These are phyloP conservation scores for Mercenaria mercenaria DNA, from an alignment of 1,140 invertebrate species.

Conservation along the genomic window DNA sequence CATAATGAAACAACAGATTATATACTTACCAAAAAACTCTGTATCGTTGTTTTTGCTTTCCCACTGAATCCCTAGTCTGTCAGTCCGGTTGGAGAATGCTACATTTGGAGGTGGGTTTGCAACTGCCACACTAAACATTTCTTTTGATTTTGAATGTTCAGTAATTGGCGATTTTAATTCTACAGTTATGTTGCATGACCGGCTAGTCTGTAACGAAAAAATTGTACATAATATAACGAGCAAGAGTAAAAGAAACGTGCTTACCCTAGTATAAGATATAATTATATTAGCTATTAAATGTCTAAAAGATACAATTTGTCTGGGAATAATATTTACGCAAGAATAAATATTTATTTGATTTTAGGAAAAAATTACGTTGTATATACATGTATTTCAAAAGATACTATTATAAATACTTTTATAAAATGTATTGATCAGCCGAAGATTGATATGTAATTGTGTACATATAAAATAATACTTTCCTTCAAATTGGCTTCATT, in stretches of 20 bases:
- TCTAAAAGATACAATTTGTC: no score
- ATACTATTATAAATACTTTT: no score
- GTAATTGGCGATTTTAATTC: not conserved
- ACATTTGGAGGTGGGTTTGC: not conserved
- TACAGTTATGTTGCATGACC: not conserved
- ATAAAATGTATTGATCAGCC: not conserved
- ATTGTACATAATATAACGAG: no score
- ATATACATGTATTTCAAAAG: no score
- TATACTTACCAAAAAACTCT: slow-evolving; percentile 15
- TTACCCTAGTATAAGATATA: no score
- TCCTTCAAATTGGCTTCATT: not conserved
- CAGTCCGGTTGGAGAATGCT: not conserved
- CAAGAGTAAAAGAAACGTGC: no score
- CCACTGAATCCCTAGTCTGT: not conserved
- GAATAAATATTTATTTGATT: no score
- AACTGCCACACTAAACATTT: not conserved
- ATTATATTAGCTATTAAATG: no score
- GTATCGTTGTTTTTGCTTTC: not conserved
- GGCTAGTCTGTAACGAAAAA: not conserved
- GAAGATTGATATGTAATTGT: not conserved
- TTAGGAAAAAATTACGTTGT: no score
- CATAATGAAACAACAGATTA: no score
- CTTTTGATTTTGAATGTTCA: not conserved
- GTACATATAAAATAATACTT: not conserved
- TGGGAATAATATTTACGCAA: no score